phyloP scores from a whole-genome alignment of 2,797 vertebrate genomes.

The Crenuchus spilurus region DNA sequence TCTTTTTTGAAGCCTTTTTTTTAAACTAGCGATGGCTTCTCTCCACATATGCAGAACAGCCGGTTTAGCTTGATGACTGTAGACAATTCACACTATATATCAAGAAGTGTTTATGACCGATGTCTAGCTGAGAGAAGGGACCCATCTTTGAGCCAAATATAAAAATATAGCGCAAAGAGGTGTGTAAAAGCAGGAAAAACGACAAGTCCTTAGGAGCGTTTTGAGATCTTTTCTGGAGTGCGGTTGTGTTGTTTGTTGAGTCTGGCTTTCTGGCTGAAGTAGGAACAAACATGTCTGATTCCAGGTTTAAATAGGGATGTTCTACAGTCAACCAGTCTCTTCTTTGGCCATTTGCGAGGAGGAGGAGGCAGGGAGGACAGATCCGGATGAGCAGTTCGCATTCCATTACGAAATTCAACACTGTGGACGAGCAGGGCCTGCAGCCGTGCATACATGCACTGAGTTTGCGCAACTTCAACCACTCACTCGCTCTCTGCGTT shows the following conservation, averaged over 20 bases:
- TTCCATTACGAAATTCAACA: conserved; percentile 93
- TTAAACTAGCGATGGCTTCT: no score
- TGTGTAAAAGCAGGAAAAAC: no score
- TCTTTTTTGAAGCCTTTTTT: no score
- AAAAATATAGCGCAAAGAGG: no score
- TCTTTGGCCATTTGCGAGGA: conserved; percentile 68
- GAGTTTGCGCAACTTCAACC: not conserved
- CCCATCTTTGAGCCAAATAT: no score
- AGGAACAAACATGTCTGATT: not conserved
- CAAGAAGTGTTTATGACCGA: no score
- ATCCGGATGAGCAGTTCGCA: conserved; percentile 88
- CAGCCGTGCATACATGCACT: conserved; percentile 51
- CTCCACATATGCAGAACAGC: no score
- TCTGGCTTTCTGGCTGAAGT: not conserved
- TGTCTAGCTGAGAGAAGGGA: no score
- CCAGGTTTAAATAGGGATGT: conserved; percentile 30
- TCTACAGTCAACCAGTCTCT: conserved; percentile 31
- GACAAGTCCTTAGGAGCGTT: no score
- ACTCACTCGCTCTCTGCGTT: not conserved
- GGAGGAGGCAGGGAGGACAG: conserved; percentile 71
- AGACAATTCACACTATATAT: no score
- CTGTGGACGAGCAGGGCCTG: conserved; percentile 72
- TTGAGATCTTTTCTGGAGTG: no score
- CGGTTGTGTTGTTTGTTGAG: not conserved
- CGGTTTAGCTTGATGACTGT: no score